Evolutionary conservation across 2,888 invertebrate species (phyloP), one percentile per base, ranked within the genome.

Genomic region (Tethea ocularis): DNA sequence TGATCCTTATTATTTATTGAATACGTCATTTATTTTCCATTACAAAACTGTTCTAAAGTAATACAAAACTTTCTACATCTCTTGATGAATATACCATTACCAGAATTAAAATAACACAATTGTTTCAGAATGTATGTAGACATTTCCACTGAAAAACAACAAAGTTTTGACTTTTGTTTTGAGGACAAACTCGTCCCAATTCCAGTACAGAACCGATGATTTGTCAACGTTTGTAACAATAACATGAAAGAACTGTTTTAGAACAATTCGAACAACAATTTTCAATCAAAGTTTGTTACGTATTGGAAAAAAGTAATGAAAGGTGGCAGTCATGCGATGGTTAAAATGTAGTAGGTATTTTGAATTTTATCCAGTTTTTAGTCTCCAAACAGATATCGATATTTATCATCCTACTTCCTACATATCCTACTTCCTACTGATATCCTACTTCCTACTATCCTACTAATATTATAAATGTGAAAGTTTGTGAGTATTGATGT

Each of bases 261-360:
- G 59, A 72, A 71, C 77, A 71, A 70, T 69, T 57, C 64, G 66
- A 62, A 55, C 70, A 80, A 71, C 75, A 74, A 78, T 82, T 84
- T 81, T 66, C 81, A 83, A 84, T 84, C 81, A 82, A 73, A 71
- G 64, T 68, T 66, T 60, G 61, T 60, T 66, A 63, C 66, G 57
- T 59, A 68, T 71, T 61, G 71, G 69, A 70, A 75, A 78, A 80
- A 77, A 75, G 69, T 73, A 75, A 79, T 79, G 74, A 77, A 76
- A 72, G 57, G 59, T 38, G 53, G 51, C 57, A 58, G 53, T 58
- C 57, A 59, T 52, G 7, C 52, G 57, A 20, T 33, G 20, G 26
- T n/a, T 8, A 52, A 15, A n/a, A 15, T 20, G 51, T 51, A 11
- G 23, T 11, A 1, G 20, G 23, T 11, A 1, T 1, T 26, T 26